These are phyloP conservation scores for Caradrina kadenii DNA, from an alignment of 2,888 invertebrate genomes.

Conservation along the genomic window DNA sequence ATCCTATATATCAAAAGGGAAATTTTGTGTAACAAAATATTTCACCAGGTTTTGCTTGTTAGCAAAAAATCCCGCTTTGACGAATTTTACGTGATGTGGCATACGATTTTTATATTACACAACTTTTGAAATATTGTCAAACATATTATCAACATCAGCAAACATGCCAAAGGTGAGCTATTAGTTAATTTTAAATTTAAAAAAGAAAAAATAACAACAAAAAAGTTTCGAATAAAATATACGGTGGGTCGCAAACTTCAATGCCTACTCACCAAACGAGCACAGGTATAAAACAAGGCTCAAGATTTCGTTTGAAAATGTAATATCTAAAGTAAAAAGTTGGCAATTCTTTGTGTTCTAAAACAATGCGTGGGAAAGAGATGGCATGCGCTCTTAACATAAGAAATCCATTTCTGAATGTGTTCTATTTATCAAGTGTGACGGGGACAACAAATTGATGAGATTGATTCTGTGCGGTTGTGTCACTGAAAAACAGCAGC, in stretches of 20 bases:
- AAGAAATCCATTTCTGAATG: slow-evolving; percentile 51
- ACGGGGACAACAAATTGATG: slow-evolving; percentile 50
- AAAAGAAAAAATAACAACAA: slow-evolving; percentile 18
- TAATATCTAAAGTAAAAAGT: slow-evolving; percentile 63
- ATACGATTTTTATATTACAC: slow-evolving; percentile 10
- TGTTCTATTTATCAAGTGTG: slow-evolving; percentile 54
- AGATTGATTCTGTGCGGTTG: slow-evolving; percentile 48
- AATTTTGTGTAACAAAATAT: background rate
- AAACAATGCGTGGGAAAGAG: slow-evolving; percentile 37
- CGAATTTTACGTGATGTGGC: slow-evolving; percentile 16
- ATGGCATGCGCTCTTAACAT: slow-evolving; percentile 39
- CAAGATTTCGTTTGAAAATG: slow-evolving; percentile 61
- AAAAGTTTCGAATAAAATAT: slow-evolving; percentile 38
- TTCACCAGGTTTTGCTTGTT: background rate
- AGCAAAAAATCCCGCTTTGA: background rate
- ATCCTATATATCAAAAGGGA: background rate
- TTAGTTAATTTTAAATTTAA: slow-evolving; percentile 16
- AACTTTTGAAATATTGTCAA: slow-evolving; percentile 6
- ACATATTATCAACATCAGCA: background rate
- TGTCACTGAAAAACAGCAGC: slow-evolving; percentile 35
- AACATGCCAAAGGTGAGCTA: background rate
- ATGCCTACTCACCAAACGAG: slow-evolving; percentile 58
- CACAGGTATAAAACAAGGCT: slow-evolving; percentile 64
- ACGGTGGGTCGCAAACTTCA: slow-evolving; percentile 45
- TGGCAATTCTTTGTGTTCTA: slow-evolving; percentile 53